These are phyloP conservation scores for Pelobates fuscus DNA, from an alignment of 2,113 vertebrate species.

Conservation along the genomic window DNA sequence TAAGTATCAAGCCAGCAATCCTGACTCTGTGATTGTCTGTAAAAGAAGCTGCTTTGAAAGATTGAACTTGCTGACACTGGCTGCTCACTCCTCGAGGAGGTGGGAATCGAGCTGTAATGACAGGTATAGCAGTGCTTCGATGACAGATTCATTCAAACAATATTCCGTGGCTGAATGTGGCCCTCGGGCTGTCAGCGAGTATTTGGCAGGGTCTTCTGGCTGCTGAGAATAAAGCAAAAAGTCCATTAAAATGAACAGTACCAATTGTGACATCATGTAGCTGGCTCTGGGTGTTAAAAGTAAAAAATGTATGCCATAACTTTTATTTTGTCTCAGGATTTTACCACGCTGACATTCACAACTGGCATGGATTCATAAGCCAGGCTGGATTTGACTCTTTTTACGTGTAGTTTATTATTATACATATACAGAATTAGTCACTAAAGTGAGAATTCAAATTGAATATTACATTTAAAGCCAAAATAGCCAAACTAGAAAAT, in stretches of 20 bases:
- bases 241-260: fast-evolving
- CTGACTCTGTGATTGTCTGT: not conserved
- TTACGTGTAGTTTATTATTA: no score
- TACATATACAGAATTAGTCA: no score
- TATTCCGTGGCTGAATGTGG: conserved; percentile 50
- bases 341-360: no score
- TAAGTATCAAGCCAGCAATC: conserved; percentile 6
- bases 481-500: no score
- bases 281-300: conserved; percentile 12
- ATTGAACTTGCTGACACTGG: conserved; percentile 38
- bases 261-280: not conserved
- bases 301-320: no score
- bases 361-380: no score
- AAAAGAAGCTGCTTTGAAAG: conserved; percentile 25
- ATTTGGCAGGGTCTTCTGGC: conserved; percentile 55
- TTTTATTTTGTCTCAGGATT: no score
- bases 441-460: no score
- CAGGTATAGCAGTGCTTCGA: conserved; percentile 54
- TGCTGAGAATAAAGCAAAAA: not conserved
- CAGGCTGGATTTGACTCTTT: no score
- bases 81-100: conserved; percentile 24
- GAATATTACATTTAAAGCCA: no score
- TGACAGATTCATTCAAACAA: conserved; percentile 58
- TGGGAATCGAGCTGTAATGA: conserved; percentile 50
- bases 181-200: conserved; percentile 56